phyloP scores from a whole-genome alignment of 2,797 vertebrate genomes.

The Chaetodon trifasciatus region DNA sequence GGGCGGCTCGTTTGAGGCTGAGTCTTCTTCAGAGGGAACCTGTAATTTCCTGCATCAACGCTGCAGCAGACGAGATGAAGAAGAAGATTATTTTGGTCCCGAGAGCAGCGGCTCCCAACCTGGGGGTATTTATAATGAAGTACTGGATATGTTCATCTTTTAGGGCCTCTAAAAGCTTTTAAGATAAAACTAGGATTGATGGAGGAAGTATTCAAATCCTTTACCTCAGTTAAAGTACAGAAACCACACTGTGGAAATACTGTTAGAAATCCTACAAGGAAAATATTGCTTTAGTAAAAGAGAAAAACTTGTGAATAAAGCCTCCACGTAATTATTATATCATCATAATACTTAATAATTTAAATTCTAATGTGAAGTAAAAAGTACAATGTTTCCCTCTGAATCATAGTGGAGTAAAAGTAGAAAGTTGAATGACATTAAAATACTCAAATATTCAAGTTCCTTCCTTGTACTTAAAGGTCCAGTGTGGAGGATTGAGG shows the following conservation, averaged over 20 bases:
- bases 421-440: no score
- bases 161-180: not conserved
- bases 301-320: no score
- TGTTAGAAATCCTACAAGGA: no score
- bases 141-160: not conserved
- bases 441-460: no score
- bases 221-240: not conserved
- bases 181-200: not conserved
- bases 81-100: constrained; percentile 16
- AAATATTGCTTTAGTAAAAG: no score
- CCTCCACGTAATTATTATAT: no score
- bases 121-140: not conserved
- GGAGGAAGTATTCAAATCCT: not conserved
- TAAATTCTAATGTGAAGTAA: no score
- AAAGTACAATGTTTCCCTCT: not conserved
- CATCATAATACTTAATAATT: no score
- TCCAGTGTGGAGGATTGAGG: no score
- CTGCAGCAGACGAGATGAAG: constrained; percentile 24
- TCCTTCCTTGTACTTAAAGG: no score
- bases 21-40: constrained; percentile 19
- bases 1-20: not conserved
- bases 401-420: no score
- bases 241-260: not conserved
- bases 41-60: constrained; percentile 29
- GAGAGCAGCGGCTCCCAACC: not conserved